Evolutionary conservation across 2,797 vertebrate genomes (phyloP), one percentile per base, ranked within the genome.

Genomic region (Molossus alvarezi): DNA sequence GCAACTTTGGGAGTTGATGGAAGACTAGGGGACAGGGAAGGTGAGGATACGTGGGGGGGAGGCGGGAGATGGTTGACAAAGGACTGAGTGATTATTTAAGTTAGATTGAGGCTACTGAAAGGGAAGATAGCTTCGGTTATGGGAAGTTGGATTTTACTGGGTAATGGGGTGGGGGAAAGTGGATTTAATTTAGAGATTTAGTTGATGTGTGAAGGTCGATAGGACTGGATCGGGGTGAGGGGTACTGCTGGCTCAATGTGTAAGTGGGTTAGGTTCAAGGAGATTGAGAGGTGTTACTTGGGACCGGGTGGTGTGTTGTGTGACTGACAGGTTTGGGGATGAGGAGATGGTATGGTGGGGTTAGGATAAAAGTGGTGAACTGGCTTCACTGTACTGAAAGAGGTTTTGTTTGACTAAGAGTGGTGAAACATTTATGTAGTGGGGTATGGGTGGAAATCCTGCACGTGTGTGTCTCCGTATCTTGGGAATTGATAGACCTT

Each of bases 1-100:
- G 67, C 86, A 96, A 97, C 96, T 97, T 97, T 97, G 83, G 79
- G 73, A 97, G 60, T 85, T 90, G 88, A 87, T 93, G 80, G n/a
- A 64, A 91, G 57, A 90, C 51, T 45, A 48, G 58, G 87, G 67
- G 53, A 87, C 60, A 0, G 53, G 33, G 45, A 95, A 85, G 85
- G 90, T 85, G 81, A 94, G 87, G 57, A 76, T 45, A 45, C 41
- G 41, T 45, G 41, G 41, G 4, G 80, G 64, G 8, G 58, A 76
- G 14, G 41, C 45, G 21, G 60, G 77, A 89, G 69, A 91, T 6
- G 41, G 60, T 89, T 95, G 90, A 97, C 95, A 97, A 97, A 96
- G 93, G 95, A 81, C 79, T 55, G 69, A 95, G 51, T 75, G 64
- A 80, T 95, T 67, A 62, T 95, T 96, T 93, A 91, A 95, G 75